Evolutionary conservation across 2,888 invertebrate species (phyloP), one percentile per base, ranked within the genome.

Genomic region (Scaptomyza caliginosa): DNA sequence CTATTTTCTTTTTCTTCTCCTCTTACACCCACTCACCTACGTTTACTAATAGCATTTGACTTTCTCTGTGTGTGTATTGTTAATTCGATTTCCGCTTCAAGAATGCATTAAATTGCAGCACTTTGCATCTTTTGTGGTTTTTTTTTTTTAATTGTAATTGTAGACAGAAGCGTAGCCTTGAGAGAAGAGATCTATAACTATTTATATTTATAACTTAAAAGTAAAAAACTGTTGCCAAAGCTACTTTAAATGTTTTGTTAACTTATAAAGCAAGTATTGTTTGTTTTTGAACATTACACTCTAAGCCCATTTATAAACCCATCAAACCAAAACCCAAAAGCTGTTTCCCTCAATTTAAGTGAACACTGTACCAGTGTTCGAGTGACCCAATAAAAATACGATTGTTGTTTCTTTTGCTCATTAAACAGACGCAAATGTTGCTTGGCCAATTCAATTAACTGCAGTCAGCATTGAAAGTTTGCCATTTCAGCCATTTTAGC

Each of bases 21-120:
- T 13, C 5, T 42, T 7, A 13, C 39, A 28, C 21, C 30, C 6
- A 17, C 32, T n/a, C n/a, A n/a, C 38, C 48, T n/a, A 45, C 26
- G 17, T 38, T 3, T 13, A n/a, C 49, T 66, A 75, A 69, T 60
- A 64, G 60, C 57, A 70, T 73, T 74, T 75, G 45, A 62, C 49
- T 75, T 58, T 4, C 57, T 56, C 63, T 67, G 49, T 51, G 59
- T 40, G 56, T 39, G 42, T 49, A 39, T 6, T 52, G 62, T 74
- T 80, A 82, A 78, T 82, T 71, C 66, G 66, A 82, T 82, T 79
- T 73, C 46, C 67, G 73, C 67, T 54, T 64, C 54, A 40, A 17
- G 42, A 52, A 48, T 30, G 49, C 62, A 34, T 48, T 56, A 45
- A 52, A 58, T 57, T 56, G 54, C 51, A 56, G 46, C 54, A 50